Base-by-base conservation (phyloP, 2,797 vertebrate species). In the Myotis myotis region DNA sequence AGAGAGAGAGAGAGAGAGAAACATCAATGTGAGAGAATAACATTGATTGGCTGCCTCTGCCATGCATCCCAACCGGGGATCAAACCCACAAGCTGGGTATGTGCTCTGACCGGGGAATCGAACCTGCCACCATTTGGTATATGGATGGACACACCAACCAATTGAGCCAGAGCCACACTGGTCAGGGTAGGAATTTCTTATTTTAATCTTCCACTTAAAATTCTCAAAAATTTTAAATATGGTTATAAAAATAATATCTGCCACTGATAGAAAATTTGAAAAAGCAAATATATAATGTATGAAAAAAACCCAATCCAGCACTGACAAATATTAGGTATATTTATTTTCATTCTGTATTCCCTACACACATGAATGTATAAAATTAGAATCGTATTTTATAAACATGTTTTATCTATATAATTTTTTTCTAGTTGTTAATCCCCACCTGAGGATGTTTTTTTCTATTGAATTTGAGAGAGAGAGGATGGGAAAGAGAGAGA, bases 211-310 rank as follows among this genome's bases (percentile, higher is more conserved):
- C 87, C 11, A 13, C 23, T 84, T 76, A 41, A 57, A 70, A 68
- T 87, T 74, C 33, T 87, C 38, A 80, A 38, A 87, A 70, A 28
- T 71, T 25, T 3, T n/a, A 78, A 82, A 85, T 66, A 41, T 23
- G 17, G 68, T 78, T 66, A 62, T 75, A 68, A 94, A 93, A 95
- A 81, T 66, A 93, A 85, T 81, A 66, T 33, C 60, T 80, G 8
- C 11, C 89, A 11, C 25, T 68, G 38, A 49, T 68, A 19, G 38
- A 51, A 94, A 94, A 44, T 75, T 71, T 84, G 28, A 44, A 83
- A 87, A 88, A 82, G 66, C 23, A 51, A 64, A 64, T 88, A 38
- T 33, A 53, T 49, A 71, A 49, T 15, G n/a, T 6, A 80, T 30
- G n/a, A 23, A 76, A 71, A 91, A 70, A 25, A n/a, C n/a, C 25